Base-by-base conservation (phyloP, 1,140 invertebrate genomes). In the Trichomalopsis sarcophagae region DNA sequence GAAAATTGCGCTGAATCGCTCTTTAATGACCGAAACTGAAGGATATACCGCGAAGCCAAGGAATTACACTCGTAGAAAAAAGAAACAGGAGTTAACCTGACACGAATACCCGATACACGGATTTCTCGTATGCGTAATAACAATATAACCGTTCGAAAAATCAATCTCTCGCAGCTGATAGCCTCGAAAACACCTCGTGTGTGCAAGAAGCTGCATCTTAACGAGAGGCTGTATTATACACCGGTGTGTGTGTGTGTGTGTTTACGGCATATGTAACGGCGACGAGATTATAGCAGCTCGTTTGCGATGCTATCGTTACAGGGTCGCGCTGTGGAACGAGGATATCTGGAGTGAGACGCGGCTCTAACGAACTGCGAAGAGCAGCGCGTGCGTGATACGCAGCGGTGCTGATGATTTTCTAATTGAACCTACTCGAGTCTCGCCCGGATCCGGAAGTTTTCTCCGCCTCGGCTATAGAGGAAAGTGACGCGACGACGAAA, bases 401-500 rank as follows among this genome's bases (percentile, higher is more conserved):
- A 44, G 55, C 55, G 17, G 47, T 13, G 40, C 27, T 40, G 40
- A 78, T 80, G 13, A 36, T 36, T 36, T 68, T 68, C 77, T 68
- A 80, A 80, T 82, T 85, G 27, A 71, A 71, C 68, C 62, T 27
- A 17, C 62, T 4, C 68, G 68, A 13, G 23, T 11, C 14, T 21
- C 17, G 55, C 5, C 55, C 40, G 82, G 62, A 79, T 68, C 79
- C 76, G 66, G 82, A 79, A 84, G 30, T 84, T 76, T 85, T 68
- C 71, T 81, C 27, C 27, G 27, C 78, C 66, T 21, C 9, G 21
- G n/a, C 36, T 40, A 36, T 40, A 36, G 55, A 36, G 33, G 82
- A 86, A 86, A 86, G 62, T 86, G 47, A 76, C 74, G 79, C 80
- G 84, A 6, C 33, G 33, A 6, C 33, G 33, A 36, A 36, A 44